Base-by-base conservation (phyloP, 1,140 invertebrate species). In the Oscheius sp. region DNA sequence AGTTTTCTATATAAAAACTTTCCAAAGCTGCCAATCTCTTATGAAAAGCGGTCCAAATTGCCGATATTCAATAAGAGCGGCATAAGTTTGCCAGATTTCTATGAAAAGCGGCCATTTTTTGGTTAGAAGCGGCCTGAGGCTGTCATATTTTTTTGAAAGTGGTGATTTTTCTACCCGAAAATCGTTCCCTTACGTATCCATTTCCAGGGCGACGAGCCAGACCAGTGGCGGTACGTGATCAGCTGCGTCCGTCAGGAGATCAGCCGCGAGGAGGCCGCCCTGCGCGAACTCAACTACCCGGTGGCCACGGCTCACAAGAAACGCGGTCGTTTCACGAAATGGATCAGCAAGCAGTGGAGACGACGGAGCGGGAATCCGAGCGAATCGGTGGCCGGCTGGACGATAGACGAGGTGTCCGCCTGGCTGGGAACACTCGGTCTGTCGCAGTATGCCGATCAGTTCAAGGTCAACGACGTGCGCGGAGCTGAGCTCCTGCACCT, bases 371-470 rank as follows among this genome's bases (percentile, higher is more conserved):
- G 36, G 31, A 0, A 42, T 18, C 32, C 61, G 23, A n/a, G 36
- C 0, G 32, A 34, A 26, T 46, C 74, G 68, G 85, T 86, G 7
- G 75, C 82, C 18, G 79, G 83, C 46, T 90, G 89, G 89, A 85
- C 86, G 10, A 77, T 85, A 18, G 84, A 87, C 7, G 88, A 90
- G 78, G 89, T 90, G 1, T 86, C 83, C 35, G 87, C 88, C 15
- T 97, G 95, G 95, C 86, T 97, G 59, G 91, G 93, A 68, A 90
- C 90, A 1, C 86, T 97, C 61, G 91, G 93, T 73, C 88, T 97
- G 7, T 89, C 89, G 2, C 93, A 97, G 82, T 96, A 97, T 84
- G 84, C 84, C 63, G 77, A 88, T 0, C 90, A 90, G 52, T 97
- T 97, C 81, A 87, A 90, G 1, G 89, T 90, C 23, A 92, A 97